Conservation (phyloP, 1,140 invertebrate genomes). For the Amphibalanus amphitrite region DNA sequence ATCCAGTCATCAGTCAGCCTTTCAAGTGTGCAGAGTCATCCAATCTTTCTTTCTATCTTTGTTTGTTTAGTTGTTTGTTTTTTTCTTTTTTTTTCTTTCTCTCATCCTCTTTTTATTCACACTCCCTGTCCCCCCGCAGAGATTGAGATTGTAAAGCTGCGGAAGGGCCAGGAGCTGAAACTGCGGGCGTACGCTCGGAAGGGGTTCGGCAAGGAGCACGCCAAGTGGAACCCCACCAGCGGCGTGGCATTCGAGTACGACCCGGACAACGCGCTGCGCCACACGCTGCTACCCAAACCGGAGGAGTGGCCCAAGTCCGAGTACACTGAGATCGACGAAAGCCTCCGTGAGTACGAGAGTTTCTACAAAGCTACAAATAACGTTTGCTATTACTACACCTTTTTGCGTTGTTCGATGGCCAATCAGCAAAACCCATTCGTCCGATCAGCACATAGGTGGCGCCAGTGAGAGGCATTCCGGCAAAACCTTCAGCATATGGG, state of each 20-base stretch:
- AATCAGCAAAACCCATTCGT: too few relatives aligned
- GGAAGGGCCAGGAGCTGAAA: conserved; percentile 95
- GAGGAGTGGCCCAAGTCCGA: conserved; percentile 99
- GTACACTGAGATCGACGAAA: conserved; percentile 82
- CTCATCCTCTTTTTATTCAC: neutral
- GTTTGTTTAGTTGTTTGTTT: conserved; percentile 15
- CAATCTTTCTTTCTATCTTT: conserved; percentile 7
- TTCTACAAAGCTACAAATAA: too few relatives aligned
- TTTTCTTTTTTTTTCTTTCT: conserved; percentile 9
- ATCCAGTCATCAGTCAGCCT: too few relatives aligned
- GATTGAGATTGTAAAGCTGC: conserved; percentile 92
- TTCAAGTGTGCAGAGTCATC: too few relatives aligned
- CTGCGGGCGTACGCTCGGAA: conserved; percentile 86
- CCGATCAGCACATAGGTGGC: too few relatives aligned
- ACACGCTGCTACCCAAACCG: conserved; percentile 91
- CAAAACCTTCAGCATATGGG: too few relatives aligned
- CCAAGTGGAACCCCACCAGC: conserved; percentile 98
- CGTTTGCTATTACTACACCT: too few relatives aligned
- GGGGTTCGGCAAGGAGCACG: conserved; percentile 98
- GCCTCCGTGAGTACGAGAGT: conserved; percentile 70
- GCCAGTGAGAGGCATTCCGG: too few relatives aligned
- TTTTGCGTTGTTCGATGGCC: too few relatives aligned
- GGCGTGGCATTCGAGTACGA: conserved; percentile 99
- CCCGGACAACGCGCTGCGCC: conserved; percentile 92
- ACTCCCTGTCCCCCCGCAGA: conserved; percentile 28